Evolutionary conservation across 2,888 invertebrate species (phyloP).

Genomic region (Epirrhoe alternata): DNA sequence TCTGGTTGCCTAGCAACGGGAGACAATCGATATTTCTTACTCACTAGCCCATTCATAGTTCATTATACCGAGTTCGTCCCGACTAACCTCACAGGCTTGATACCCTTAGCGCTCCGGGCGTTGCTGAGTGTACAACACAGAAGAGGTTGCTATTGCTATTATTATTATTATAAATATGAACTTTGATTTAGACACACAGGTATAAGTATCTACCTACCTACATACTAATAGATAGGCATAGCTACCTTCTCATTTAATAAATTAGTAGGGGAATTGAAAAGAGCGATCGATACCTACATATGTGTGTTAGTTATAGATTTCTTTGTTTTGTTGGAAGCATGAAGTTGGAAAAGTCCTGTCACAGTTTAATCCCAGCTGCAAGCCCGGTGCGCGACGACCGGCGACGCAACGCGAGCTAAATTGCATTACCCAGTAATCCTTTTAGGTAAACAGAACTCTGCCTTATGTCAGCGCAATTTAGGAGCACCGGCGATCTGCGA

Average conservation of each 20-base stretch:
- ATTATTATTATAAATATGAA: background rate
- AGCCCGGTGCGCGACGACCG: background rate
- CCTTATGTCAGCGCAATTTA: background rate
- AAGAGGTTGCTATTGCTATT: background rate
- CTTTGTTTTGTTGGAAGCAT: background rate
- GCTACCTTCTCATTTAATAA: too few relatives aligned
- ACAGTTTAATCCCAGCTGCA: background rate
- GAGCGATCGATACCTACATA: too few relatives aligned
- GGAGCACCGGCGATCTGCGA: background rate
- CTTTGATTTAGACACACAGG: background rate
- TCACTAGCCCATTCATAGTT: constrained; percentile 48
- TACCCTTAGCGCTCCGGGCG: constrained; percentile 5
- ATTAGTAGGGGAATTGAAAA: too few relatives aligned
- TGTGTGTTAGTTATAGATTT: background rate
- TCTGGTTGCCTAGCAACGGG: constrained; percentile 68
- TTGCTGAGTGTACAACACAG: constrained; percentile 1
- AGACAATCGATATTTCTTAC: constrained; percentile 64
- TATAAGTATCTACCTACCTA: background rate
- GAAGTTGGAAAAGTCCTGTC: background rate
- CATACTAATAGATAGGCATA: too few relatives aligned
- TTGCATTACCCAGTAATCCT: constrained; percentile 4
- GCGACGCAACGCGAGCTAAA: background rate
- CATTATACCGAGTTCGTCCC: constrained; percentile 40
- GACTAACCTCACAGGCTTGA: background rate
- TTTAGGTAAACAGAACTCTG: background rate